phyloP scores from a whole-genome alignment of 1,140 invertebrate genomes.

The Ostrea denselamellosa region DNA sequence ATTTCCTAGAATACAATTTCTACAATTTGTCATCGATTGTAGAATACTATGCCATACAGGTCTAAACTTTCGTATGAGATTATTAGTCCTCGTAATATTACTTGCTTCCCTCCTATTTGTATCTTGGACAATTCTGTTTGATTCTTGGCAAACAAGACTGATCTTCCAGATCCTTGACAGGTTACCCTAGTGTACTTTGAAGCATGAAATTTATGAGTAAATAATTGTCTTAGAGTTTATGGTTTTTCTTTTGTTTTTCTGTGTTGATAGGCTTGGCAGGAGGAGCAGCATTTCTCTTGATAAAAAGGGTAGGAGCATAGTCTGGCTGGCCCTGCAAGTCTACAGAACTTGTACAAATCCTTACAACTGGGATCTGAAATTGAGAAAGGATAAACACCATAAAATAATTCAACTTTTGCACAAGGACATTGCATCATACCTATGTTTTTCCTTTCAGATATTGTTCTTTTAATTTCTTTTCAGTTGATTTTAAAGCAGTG shows the following conservation, averaged over 20 bases:
- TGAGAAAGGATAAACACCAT: background rate
- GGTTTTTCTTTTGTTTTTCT: constrained; percentile 33
- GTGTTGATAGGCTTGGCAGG: constrained; percentile 16
- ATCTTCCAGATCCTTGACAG: background rate
- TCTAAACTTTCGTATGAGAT: background rate
- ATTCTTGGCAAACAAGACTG: background rate
- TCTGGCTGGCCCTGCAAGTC: background rate
- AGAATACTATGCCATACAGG: background rate
- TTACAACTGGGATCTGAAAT: constrained; percentile 28
- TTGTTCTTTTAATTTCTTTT: too few relatives aligned
- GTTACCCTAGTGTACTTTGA: constrained; percentile 25
- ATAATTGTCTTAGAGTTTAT: background rate
- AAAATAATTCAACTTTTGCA: too few relatives aligned
- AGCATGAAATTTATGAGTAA: constrained; percentile 5
- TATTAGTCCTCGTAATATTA: background rate
- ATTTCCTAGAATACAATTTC: constrained; percentile 13
- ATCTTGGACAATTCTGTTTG: background rate
- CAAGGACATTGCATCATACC: too few relatives aligned
- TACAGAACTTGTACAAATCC: constrained; percentile 9
- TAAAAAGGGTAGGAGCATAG: constrained; percentile 10
- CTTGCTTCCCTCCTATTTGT: background rate
- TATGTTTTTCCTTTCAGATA: too few relatives aligned
- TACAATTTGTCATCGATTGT: background rate
- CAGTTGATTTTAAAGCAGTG: too few relatives aligned
- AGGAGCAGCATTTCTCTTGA: constrained; percentile 16